Percentiles rank a stretch among this genome's conserved stretches.
Evolutionary conservation across 2,113 vertebrate genomes (phyloP).

Genomic region (Ophiodon elongatus): DNA sequence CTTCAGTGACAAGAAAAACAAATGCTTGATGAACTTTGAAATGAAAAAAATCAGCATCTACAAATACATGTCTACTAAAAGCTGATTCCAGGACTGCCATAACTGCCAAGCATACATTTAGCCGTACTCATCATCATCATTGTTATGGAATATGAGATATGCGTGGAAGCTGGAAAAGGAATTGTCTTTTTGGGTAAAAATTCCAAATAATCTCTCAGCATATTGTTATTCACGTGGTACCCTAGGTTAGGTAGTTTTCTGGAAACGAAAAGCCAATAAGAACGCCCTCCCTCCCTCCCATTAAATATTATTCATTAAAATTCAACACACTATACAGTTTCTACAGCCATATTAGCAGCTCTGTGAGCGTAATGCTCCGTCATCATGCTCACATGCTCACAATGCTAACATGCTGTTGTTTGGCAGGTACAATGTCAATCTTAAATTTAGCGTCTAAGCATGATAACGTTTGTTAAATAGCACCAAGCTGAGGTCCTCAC

Average conservation of each 20-base stretch:
- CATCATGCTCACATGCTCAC: neutral
- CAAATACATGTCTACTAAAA: neutral
- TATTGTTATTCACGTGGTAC: neutral
- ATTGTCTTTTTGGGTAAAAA: no score
- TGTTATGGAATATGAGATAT: neutral
- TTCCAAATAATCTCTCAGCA: neutral
- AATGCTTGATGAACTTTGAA: neutral
- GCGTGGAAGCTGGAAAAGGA: neutral
- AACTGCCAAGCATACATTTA: neutral
- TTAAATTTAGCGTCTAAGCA: neutral
- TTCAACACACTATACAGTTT: neutral
- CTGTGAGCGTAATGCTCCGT: neutral
- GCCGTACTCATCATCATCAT: neutral
- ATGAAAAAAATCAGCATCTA: neutral
- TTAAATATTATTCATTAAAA: neutral
- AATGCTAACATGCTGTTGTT: neutral
- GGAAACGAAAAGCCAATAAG: neutral
- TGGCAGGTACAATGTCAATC: neutral
- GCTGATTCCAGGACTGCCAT: neutral
- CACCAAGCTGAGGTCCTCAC: constrained; percentile 2
- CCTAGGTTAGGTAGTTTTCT: neutral
- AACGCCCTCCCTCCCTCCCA: no score
- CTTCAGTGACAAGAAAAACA: neutral
- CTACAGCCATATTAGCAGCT: neutral
- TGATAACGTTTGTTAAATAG: neutral